Evolutionary conservation across 1,140 invertebrate genomes (phyloP), one percentile per base, ranked within the genome.

Genomic region (Akabosia matsudoensis): DNA sequence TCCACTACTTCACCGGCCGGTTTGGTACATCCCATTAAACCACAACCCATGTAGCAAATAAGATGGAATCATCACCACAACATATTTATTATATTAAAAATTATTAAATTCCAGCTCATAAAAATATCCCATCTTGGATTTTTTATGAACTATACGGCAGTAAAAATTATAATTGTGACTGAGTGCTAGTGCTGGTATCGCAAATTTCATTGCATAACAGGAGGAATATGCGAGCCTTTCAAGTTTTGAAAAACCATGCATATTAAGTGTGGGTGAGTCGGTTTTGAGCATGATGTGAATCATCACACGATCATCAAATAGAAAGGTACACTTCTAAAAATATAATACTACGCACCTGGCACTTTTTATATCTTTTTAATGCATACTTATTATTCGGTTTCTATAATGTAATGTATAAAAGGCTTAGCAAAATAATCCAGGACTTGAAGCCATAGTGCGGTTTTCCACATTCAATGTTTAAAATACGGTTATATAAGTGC

Each of bases 51-150:
- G n/a, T n/a, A n/a, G 54, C 24, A 30, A 67, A 30, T 24, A 30
- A 30, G 22, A 67, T 61, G 54, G 54, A 61, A 61, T n/a, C n/a
- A 61, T 67, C 61, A 67, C n/a, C 10, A 56, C 22, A 56, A 24
- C 54, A n/a, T n/a, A n/a, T n/a, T 56, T 16, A 56, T 56, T 16
- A 67, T 67, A 67, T 45, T 45, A 67, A 67, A 67, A 67, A n/a
- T n/a, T 67, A 67, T 67, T 30, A 30, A 67, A 67, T 67, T 67
- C 61, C 61, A 67, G 61, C 61, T 67, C 61, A 67, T 67, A 67
- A 67, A 67, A 67, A 67, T 24, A 67, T 31, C 30, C 61, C 61
- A 67, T 30, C 61, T 7, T 30, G 61, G 61, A 67, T 30, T 67
- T 67, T 67, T 67, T 67, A 67, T 13, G 54, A 61, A n/a, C 3